Percentiles rank a stretch among this genome's conserved stretches.
These are phyloP conservation scores for Aptenodytes forsteri DNA, from an alignment of 2,113 vertebrate genomes.

Conservation along the genomic window DNA sequence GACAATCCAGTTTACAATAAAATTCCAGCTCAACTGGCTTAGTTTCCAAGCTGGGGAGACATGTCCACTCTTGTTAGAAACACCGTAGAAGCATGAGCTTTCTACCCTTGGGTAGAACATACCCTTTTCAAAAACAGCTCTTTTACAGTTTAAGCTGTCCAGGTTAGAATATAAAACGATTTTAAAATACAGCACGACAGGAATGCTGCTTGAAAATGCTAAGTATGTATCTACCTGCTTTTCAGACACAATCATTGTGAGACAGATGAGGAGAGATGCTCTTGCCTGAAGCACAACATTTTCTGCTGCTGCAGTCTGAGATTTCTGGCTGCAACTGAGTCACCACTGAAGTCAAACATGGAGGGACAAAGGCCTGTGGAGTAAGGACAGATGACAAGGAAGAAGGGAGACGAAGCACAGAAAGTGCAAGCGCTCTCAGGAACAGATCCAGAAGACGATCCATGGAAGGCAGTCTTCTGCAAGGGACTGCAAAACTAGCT, in stretches of 20 bases:
- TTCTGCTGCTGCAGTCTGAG: background rate
- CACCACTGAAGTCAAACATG: background rate
- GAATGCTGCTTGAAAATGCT: background rate
- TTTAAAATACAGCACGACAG: background rate
- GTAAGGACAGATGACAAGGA: background rate
- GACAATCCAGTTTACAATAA: background rate
- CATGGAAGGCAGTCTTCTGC: background rate
- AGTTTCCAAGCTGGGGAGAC: background rate
- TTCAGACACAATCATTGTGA: background rate
- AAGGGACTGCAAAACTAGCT: background rate
- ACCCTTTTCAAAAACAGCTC: background rate
- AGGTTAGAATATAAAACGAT: background rate
- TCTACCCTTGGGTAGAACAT: background rate
- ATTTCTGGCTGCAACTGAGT: background rate
- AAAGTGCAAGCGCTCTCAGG: background rate
- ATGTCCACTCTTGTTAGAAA: background rate
- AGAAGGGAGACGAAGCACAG: background rate
- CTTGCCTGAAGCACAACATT: background rate
- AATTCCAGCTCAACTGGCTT: background rate
- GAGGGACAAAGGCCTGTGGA: background rate
- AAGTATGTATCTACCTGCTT: background rate
- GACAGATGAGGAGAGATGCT: background rate
- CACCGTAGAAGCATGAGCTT: background rate
- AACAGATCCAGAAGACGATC: background rate
- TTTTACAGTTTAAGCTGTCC: background rate